Percentiles rank a stretch among this genome's conserved stretches.
Conservation (phyloP, 2,113 vertebrate species). For the Dascyllus trimaculatus region DNA sequence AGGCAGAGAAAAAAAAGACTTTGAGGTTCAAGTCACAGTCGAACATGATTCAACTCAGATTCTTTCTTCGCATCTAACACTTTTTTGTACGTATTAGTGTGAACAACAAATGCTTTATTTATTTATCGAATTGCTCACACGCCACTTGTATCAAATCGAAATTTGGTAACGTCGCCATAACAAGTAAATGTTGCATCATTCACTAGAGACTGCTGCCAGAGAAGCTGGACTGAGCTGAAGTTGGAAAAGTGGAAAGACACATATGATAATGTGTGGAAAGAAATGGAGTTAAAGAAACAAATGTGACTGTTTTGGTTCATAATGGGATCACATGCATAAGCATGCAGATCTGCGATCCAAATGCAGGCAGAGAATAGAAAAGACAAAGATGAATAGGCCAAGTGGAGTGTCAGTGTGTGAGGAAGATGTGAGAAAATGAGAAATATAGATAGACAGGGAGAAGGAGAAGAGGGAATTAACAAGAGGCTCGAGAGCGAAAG, state of each 20-base stretch:
- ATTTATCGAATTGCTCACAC: neutral
- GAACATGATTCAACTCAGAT: neutral
- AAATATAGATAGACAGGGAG: slow-evolving; percentile 48
- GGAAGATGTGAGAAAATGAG: slow-evolving; percentile 55
- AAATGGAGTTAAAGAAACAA: slow-evolving; percentile 13
- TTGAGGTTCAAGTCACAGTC: neutral
- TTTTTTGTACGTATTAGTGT: neutral
- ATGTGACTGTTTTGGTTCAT: neutral
- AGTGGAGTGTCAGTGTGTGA: slow-evolving; percentile 28
- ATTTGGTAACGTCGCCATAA: neutral
- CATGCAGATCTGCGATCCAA: slow-evolving; percentile 11
- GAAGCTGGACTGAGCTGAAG: neutral
- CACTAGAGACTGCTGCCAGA: neutral
- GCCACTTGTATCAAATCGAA: neutral
- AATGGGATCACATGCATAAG: slow-evolving; percentile 6
- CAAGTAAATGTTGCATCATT: slow-evolving; percentile 30
- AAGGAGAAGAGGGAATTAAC: slow-evolving; percentile 45
- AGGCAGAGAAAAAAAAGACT: neutral
- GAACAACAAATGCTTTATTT: neutral
- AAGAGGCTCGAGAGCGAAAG: slow-evolving; percentile 22
- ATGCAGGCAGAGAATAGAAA: slow-evolving; percentile 8
- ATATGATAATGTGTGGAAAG: neutral
- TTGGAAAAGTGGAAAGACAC: neutral
- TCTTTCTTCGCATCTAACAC: neutral
- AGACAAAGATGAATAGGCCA: slow-evolving; percentile 42